Percentiles rank a stretch among this genome's conserved stretches.
Evolutionary conservation across 2,888 invertebrate genomes (phyloP).

Genomic region (Conops quadrifasciatus): DNA sequence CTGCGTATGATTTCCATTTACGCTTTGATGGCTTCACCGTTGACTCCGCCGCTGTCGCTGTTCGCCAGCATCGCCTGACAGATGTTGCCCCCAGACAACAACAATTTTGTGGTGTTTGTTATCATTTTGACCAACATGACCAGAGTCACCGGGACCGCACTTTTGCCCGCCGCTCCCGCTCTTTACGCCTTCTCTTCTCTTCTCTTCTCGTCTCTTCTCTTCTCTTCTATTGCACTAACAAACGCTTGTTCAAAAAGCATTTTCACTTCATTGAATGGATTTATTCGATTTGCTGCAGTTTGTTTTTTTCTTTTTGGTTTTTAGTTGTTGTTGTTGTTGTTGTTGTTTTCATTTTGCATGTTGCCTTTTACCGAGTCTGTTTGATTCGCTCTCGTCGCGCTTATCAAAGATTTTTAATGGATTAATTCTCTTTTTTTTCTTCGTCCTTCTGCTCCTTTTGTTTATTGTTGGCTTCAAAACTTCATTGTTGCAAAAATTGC

Average conservation of each 20-base stretch:
- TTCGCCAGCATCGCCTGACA: slow-evolving; percentile 11
- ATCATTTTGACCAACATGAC: background rate
- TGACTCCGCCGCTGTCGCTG: slow-evolving; percentile 16
- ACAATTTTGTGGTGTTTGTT: background rate
- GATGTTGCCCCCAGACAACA: slow-evolving; percentile 11
- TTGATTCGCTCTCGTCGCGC: slow-evolving; percentile 7
- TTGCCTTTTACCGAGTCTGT: background rate
- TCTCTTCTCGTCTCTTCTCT: background rate
- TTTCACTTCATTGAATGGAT: slow-evolving; percentile 24
- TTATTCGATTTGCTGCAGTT: slow-evolving; percentile 2
- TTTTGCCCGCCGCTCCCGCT: background rate
- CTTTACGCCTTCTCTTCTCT: background rate
- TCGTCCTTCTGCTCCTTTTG: no score
- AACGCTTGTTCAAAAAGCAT: background rate
- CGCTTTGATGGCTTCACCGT: slow-evolving; percentile 24
- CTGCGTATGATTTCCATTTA: slow-evolving; percentile 26
- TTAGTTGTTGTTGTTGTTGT: slow-evolving; percentile 29
- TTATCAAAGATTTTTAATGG: slow-evolving; percentile 28
- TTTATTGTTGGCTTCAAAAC: slow-evolving; percentile 51
- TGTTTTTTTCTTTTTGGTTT: slow-evolving; percentile 3
- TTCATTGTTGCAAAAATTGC: no score
- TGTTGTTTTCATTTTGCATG: slow-evolving; percentile 52
- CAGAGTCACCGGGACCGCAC: background rate
- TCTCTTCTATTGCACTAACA: background rate
- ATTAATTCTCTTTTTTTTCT: slow-evolving; percentile 4